Evolutionary conservation across 1,140 invertebrate genomes (phyloP), one percentile per base, ranked within the genome.

Genomic region (Lepidurus apus): DNA sequence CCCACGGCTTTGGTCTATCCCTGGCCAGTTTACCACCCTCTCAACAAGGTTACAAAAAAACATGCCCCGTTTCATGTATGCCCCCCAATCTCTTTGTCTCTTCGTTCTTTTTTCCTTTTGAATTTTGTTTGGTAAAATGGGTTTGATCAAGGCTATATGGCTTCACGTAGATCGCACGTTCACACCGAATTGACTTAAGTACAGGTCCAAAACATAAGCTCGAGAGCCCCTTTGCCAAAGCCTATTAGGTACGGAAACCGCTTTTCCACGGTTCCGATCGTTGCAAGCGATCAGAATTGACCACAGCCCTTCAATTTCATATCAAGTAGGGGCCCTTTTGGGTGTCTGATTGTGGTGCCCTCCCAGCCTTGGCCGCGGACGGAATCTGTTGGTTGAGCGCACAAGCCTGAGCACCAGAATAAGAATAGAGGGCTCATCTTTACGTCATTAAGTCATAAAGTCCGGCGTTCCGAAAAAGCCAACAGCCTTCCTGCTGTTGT

Each of bases 391-490:
- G 34, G 34, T 34, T 34, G 34, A 34, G 34, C 34, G 34, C 34
- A 34, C 34, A 34, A 34, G 34, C 34, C 34, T 34, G 34, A 34
- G 34, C 34, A 34, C 34, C 34, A 34, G 34, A 34, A 34, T 34
- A 34, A 34, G 34, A 34, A 34, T 34, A 34, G 34, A 34, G 34
- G 34, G 34, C 34, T 34, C 34, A 34, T 34, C 4, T 34, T 34
- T 34, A 21, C 53, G 53, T 65, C 53, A 65, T 65, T 65, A 65
- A 65, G 53, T 65, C 53, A 65, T 65, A 65, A 65, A 65, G 53
- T 65, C 53, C 17, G 53, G 8, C 21, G 34, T 34, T 34, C 34
- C 34, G 34, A 34, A 34, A 34, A 34, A 34, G 34, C 34, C 34
- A 34, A 34, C 21, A 17, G 53, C 13, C 21, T 65, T 21, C 53